These are phyloP conservation scores for Clitarchus hookeri DNA, from an alignment of 2,888 invertebrate genomes.

Conservation along the genomic window DNA sequence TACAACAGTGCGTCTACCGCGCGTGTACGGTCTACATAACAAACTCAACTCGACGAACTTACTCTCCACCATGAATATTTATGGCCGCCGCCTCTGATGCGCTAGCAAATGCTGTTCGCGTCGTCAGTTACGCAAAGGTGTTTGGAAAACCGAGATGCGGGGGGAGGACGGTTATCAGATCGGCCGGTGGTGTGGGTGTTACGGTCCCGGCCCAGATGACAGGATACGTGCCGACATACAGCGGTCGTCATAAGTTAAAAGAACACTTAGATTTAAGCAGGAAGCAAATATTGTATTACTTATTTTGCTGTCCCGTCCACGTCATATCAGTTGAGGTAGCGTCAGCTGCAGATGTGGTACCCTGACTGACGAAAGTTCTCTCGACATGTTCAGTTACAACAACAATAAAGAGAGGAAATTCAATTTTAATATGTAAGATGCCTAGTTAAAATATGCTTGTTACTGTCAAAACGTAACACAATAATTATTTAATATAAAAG, in stretches of 20 bases:
- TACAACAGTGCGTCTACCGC: not conserved
- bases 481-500: too few relatives aligned
- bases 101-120: not conserved
- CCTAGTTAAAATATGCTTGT: too few relatives aligned
- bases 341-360: too few relatives aligned
- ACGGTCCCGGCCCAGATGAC: not conserved
- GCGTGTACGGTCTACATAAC: not conserved
- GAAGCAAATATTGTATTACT: too few relatives aligned
- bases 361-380: too few relatives aligned
- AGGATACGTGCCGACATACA: not conserved
- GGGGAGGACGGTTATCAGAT: not conserved
- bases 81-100: constrained; percentile 1
- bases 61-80: not conserved
- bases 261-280: not conserved
- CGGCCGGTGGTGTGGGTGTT: not conserved
- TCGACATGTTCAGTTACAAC: too few relatives aligned
- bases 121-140: not conserved
- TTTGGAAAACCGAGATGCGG: not conserved
- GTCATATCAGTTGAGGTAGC: too few relatives aligned
- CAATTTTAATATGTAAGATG: too few relatives aligned
- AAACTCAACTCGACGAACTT: not conserved
- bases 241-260: not conserved
- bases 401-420: too few relatives aligned
- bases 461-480: too few relatives aligned
- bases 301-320: too few relatives aligned